These are phyloP conservation scores for Dyspetes luteomarginatus DNA, from an alignment of 2,888 invertebrate species.

Conservation along the genomic window DNA sequence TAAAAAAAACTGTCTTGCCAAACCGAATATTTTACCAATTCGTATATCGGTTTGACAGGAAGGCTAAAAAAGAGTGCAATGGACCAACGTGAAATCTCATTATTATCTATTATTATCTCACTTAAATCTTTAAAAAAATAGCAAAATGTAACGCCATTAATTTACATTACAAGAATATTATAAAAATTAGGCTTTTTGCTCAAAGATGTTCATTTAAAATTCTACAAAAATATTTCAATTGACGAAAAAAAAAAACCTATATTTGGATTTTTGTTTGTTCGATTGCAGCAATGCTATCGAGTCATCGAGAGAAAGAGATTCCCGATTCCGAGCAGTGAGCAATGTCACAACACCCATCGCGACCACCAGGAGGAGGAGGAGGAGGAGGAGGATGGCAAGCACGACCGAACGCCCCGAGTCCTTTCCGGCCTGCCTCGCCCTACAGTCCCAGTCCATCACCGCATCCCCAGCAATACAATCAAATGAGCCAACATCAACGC, in stretches of 20 bases:
- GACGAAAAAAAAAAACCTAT: not conserved
- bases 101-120: no score
- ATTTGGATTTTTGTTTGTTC: not conserved
- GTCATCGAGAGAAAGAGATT: slow-evolving; percentile 55
- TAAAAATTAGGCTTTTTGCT: no score
- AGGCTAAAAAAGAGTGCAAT: no score
- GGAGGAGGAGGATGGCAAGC: slow-evolving; percentile 80
- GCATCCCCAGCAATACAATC: slow-evolving; percentile 66
- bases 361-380: slow-evolving; percentile 66
- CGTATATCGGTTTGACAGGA: no score
- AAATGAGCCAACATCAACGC: slow-evolving; percentile 63
- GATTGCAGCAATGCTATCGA: slow-evolving; percentile 66
- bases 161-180: no score
- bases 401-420: slow-evolving; percentile 86
- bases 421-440: slow-evolving; percentile 90
- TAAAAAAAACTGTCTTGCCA: no score
- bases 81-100: no score
- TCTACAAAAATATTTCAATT: slow-evolving; percentile 1
- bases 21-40: no score
- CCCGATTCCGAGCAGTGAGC: slow-evolving; percentile 58
- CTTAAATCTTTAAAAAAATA: no score
- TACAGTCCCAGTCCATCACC: slow-evolving; percentile 87
- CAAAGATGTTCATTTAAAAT: no score
- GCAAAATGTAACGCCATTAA: no score
- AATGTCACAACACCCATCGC: slow-evolving; percentile 79